Conservation (phyloP, 2,888 invertebrate species). For the Adineta ricciae region DNA sequence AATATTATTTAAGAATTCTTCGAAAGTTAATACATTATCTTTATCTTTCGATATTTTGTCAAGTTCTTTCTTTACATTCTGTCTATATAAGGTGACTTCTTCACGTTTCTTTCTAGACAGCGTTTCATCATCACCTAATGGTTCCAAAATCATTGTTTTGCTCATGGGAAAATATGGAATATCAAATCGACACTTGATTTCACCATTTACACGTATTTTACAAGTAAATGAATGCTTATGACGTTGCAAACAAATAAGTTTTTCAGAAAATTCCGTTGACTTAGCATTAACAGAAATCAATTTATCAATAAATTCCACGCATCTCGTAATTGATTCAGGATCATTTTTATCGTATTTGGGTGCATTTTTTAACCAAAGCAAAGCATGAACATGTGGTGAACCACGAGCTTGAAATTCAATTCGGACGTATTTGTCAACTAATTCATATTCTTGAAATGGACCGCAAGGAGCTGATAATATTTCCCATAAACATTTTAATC, state of each 20-base stretch:
- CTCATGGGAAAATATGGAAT: conserved; percentile 37
- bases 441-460: too few relatives aligned
- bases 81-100: background rate
- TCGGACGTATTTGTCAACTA: too few relatives aligned
- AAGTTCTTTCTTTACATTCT: conserved; percentile 27
- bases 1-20: background rate
- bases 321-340: too few relatives aligned
- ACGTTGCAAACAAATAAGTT: conserved; percentile 11
- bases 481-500: too few relatives aligned
- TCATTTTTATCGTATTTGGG: too few relatives aligned
- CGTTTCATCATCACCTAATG: conserved; percentile 29
- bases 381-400: too few relatives aligned
- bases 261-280: too few relatives aligned
- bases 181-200: conserved; percentile 35
- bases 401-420: too few relatives aligned
- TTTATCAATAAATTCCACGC: too few relatives aligned
- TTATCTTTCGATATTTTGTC: background rate
- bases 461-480: too few relatives aligned
- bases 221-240: conserved; percentile 35
- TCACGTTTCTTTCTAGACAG: background rate
- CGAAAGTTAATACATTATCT: background rate
- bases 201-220: conserved; percentile 34
- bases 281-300: too few relatives aligned
- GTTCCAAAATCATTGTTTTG: conserved; percentile 35
- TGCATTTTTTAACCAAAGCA: too few relatives aligned